Conservation (phyloP, 2,888 invertebrate species). For the Tromatobia lineatoria region DNA sequence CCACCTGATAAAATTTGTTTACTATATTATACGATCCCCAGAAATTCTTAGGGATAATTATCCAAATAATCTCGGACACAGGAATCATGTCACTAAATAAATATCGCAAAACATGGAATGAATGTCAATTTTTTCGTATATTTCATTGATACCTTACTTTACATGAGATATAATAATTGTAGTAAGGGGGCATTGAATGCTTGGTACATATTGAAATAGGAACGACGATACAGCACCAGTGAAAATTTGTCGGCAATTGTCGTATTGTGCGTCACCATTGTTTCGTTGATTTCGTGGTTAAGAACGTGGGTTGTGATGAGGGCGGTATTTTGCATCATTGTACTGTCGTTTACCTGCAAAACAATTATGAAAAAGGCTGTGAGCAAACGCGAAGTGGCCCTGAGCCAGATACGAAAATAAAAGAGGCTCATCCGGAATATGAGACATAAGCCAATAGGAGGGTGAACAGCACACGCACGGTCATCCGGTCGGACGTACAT, state of each 20-base stretch:
- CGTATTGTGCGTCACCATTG: constrained; percentile 20
- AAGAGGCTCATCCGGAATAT: background rate
- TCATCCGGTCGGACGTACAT: background rate
- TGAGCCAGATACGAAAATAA: constrained; percentile 22
- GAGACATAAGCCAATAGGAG: background rate
- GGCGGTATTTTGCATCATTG: constrained; percentile 11
- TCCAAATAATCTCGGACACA: too few species aligned
- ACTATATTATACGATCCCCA: too few species aligned
- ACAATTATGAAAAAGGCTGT: constrained; percentile 1
- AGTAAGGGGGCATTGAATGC: background rate
- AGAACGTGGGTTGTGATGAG: background rate
- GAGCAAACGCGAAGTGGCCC: background rate
- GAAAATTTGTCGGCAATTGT: background rate
- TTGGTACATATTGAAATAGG: background rate
- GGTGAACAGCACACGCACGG: background rate
- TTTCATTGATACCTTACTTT: background rate
- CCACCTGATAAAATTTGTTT: too few species aligned
- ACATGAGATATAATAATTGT: background rate
- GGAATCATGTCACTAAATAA: too few species aligned
- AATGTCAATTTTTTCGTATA: background rate
- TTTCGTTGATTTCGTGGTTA: background rate
- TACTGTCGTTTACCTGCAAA: constrained; percentile 38
- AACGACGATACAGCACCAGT: background rate
- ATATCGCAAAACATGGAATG: too few species aligned
- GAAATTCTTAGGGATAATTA: too few species aligned